phyloP scores from a whole-genome alignment of 2,888 invertebrate genomes.

The Drosophila fulvimacula region DNA sequence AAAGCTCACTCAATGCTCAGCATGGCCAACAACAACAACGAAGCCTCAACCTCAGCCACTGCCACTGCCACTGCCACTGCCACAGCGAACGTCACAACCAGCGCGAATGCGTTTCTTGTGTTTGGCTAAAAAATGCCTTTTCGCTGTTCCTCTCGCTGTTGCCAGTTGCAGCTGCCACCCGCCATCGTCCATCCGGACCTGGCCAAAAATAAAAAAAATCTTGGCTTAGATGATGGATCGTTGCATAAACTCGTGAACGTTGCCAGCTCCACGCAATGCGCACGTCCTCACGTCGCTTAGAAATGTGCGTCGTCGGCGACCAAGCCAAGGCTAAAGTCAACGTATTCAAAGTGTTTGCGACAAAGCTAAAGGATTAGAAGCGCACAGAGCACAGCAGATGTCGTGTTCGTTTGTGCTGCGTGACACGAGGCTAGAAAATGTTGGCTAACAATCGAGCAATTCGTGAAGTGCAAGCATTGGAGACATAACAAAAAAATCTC shows the following conservation, averaged over 20 bases:
- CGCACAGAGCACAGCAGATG: background rate
- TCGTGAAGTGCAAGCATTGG: background rate
- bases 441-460: background rate
- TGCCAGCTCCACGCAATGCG: constrained; percentile 46
- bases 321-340: background rate
- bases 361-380: constrained; percentile 60
- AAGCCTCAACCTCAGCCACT: constrained; percentile 28
- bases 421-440: background rate
- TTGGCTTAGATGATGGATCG: constrained; percentile 71
- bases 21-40: constrained; percentile 28
- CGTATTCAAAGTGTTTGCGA: constrained; percentile 33
- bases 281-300: constrained; percentile 46
- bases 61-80: constrained; percentile 23
- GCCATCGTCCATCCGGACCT: constrained; percentile 30
- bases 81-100: constrained; percentile 20
- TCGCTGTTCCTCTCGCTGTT: constrained; percentile 50
- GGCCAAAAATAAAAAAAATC: constrained; percentile 23
- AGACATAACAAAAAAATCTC: background rate
- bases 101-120: constrained; percentile 75
- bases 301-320: constrained; percentile 51
- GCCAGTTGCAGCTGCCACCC: constrained; percentile 65
- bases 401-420: background rate
- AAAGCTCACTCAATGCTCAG: constrained; percentile 47
- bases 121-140: constrained; percentile 69
- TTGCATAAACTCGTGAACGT: constrained; percentile 67